phyloP scores from a whole-genome alignment of 2,797 vertebrate genomes.

The Manis pentadactyla region DNA sequence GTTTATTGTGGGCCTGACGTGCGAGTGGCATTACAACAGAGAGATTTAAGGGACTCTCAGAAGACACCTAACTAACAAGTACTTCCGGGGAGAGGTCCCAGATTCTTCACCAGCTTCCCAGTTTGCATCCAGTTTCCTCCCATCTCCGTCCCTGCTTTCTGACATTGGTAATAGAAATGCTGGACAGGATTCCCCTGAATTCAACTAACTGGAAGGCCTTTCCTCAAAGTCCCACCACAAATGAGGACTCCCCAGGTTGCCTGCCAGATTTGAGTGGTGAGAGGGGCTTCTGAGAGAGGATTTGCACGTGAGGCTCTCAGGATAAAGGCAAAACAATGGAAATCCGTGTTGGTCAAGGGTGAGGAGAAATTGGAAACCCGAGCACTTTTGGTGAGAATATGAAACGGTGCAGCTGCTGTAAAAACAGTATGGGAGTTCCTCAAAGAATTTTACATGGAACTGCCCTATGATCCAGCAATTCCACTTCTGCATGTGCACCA shows the following conservation, averaged over 20 bases:
- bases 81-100: not conserved
- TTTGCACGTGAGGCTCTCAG: not conserved
- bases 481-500: not conserved
- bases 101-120: not conserved
- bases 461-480: not conserved
- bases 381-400: not conserved
- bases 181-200: not conserved
- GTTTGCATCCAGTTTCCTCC: not conserved
- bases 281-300: not conserved
- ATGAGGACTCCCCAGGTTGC: not conserved
- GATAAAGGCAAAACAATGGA: not conserved
- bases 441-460: not conserved
- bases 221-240: not conserved
- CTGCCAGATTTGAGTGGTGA: not conserved
- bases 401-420: not conserved
- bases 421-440: not conserved
- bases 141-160: not conserved
- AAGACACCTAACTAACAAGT: not conserved
- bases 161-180: not conserved
- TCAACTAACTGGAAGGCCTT: not conserved
- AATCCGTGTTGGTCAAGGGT: not conserved
- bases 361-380: not conserved
- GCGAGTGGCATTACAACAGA: not conserved
- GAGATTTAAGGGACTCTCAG: not conserved
- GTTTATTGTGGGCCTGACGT: not conserved